Evolutionary conservation across 1,140 invertebrate genomes (phyloP), one percentile per base, ranked within the genome.

Genomic region (Macrobrachium rosenbergii): DNA sequence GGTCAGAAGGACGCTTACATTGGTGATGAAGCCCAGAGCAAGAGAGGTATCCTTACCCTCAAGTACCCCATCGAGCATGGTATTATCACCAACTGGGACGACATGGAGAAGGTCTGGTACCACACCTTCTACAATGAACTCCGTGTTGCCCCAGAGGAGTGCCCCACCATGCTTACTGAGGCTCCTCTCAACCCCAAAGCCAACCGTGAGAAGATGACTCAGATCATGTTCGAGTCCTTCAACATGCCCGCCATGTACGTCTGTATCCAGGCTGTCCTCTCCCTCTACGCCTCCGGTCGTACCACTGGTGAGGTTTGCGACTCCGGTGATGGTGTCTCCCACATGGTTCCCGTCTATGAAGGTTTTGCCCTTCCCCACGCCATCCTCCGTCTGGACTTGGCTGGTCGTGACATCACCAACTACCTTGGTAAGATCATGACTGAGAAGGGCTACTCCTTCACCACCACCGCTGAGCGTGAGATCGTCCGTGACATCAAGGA

Each of bases 41-140:
- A 97, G 93, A 94, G 96, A 94, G 96, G 96, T 94, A 97, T 98
- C 93, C 94, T 98, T 90, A 98, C 96, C 88, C 93, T 98, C 90
- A 97, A 97, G 92, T 98, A 98, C 94, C 98, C 97, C 89, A 97
- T 98, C 93, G 97, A 98, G 92, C 97, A 98, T 94, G 97, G 97
- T 91, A 97, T 98, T 92, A 96, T 98, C 91, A 98, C 97, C 92
- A 98, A 98, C 95, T 98, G 97, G 97, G 97, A 98, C 91, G 97
- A 98, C 92, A 98, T 99, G 97, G 97, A 98, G 92, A 98, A 98
- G 92, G 97, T 98, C 92, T 98, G 97, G 97, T 97, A 98, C 93
- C 96, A 98, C 93, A 96, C 96, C 88, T 98, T 98, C 93, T 98
- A 98, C 94, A 98, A 98, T 91, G 98, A 99, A 93, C 94, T 99